Conservation (phyloP, 1,140 invertebrate genomes). For the Akabosia matsudoensis region DNA sequence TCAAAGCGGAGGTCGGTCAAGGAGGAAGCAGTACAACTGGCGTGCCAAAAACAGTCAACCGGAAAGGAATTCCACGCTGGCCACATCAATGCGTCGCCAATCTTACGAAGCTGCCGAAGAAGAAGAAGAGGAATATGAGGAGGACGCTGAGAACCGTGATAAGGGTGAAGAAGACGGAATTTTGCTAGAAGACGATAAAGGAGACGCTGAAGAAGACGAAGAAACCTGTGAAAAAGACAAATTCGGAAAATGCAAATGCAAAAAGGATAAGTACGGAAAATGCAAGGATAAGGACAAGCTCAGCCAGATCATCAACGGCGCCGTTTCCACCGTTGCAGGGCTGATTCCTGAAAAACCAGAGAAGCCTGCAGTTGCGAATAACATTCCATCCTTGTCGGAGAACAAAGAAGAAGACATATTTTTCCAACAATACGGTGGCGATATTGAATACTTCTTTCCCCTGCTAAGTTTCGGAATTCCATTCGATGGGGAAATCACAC, state of each 20-base stretch:
- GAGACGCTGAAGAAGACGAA: neutral
- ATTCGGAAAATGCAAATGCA: neutral
- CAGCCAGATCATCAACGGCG: neutral
- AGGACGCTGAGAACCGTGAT: neutral
- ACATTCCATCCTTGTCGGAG: neutral
- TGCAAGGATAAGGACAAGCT: neutral
- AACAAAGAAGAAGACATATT: constrained; percentile 30
- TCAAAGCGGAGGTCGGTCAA: neutral
- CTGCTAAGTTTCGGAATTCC: constrained; percentile 45
- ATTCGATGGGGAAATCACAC: constrained; percentile 47
- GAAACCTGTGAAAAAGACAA: no score
- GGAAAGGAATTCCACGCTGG: neutral
- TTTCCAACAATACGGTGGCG: constrained; percentile 44
- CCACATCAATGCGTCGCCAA: neutral
- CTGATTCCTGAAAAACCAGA: neutral
- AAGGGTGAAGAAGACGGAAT: constrained; percentile 18
- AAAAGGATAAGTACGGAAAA: neutral
- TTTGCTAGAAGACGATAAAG: neutral
- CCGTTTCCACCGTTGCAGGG: neutral
- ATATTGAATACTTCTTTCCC: constrained; percentile 47
- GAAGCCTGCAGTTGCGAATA: neutral
- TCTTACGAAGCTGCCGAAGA: neutral
- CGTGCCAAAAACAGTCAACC: neutral
- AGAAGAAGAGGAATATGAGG: neutral
- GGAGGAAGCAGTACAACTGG: neutral